Base-by-base conservation (phyloP, 2,888 invertebrate species). In the Anthophora plumipes region DNA sequence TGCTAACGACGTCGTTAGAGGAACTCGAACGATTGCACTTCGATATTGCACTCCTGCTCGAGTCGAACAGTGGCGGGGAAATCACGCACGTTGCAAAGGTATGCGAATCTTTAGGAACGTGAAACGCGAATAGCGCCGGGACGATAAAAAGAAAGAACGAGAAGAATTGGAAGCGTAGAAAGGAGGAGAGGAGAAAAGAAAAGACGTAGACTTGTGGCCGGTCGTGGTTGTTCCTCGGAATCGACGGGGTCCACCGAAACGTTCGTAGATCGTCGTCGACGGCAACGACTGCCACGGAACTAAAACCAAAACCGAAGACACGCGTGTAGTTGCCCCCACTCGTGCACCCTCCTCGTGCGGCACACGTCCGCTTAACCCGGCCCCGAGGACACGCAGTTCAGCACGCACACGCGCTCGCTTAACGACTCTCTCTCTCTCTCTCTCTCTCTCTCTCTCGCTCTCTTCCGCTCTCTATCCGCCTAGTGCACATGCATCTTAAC, bases 241-340 rank as follows among this genome's bases (percentile, higher is more conserved):
- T 7, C 22, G 39, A n/a, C 54, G 43, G 43, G 31, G 63, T 50
- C 52, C 54, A 43, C 48, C 55, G 12, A 55, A 25, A 7, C 25
- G 70, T 59, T 76, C 25, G 72, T 50, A 67, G 48, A 78, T 72
- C 78, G 76, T 71, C 77, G 85, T 77, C 78, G 86, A 63, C 85
- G 79, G 77, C 86, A 75, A 52, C 85, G 87, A 87, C 87, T 87
- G 87, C 83, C 87, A 83, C 87, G 85, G 89, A 91, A 93, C 93
- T 93, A 92, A 92, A 92, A 91, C 91, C 91, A 90, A 92, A 91
- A 90, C 87, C 90, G 88, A 92, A 92, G 92, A 92, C 92, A 92
- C 92, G 91, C 91, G 91, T 91, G 91, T 89, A 86, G 87, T 82
- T 74, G 80, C 85, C 90, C 90, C 90, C 91, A 88, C 91, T 80